Conservation (phyloP, 2,888 invertebrate species). For the Ctena decussata region DNA sequence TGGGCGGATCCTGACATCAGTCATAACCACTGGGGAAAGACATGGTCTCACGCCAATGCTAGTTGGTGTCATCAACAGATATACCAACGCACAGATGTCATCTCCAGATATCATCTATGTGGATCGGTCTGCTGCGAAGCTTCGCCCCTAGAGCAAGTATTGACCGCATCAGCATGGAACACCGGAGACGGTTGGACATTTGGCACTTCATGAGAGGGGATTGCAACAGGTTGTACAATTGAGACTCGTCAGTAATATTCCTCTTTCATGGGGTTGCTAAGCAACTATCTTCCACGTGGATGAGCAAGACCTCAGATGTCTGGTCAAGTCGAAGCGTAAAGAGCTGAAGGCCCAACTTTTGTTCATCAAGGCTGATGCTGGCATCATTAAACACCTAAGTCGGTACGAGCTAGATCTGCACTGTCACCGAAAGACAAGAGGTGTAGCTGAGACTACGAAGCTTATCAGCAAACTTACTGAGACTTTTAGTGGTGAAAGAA, state of each 20-base stretch:
- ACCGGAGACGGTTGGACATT: slow-evolving; percentile 39
- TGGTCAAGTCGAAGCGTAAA: slow-evolving; percentile 46
- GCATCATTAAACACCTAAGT: slow-evolving; percentile 34
- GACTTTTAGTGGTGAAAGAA: slow-evolving; percentile 33
- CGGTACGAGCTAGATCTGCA: slow-evolving; percentile 51
- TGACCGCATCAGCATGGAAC: slow-evolving; percentile 20
- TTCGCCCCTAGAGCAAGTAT: slow-evolving; percentile 9
- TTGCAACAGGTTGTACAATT: slow-evolving; percentile 38
- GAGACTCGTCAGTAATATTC: slow-evolving; percentile 51
- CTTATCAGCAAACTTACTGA: slow-evolving; percentile 43
- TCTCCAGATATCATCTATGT: slow-evolving; percentile 62
- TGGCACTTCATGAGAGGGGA: slow-evolving; percentile 58
- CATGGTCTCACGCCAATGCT: slow-evolving; percentile 48
- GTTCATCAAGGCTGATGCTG: slow-evolving; percentile 17
- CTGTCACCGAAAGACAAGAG: slow-evolving; percentile 49
- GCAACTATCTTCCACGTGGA: slow-evolving; percentile 53
- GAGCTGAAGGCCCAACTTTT: slow-evolving; percentile 47
- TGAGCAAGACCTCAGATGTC: slow-evolving; percentile 32
- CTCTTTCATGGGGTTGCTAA: slow-evolving; percentile 51
- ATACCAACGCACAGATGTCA: slow-evolving; percentile 36
- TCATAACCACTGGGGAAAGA: slow-evolving; percentile 65
- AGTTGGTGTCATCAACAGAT: slow-evolving; percentile 46
- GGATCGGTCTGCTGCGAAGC: slow-evolving; percentile 63
- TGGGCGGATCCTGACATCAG: slow-evolving; percentile 58
- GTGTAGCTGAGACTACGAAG: slow-evolving; percentile 26